These are phyloP conservation scores for Lepidocyrtoides sp. DNA, from an alignment of 2,888 invertebrate genomes.

Conservation along the genomic window DNA sequence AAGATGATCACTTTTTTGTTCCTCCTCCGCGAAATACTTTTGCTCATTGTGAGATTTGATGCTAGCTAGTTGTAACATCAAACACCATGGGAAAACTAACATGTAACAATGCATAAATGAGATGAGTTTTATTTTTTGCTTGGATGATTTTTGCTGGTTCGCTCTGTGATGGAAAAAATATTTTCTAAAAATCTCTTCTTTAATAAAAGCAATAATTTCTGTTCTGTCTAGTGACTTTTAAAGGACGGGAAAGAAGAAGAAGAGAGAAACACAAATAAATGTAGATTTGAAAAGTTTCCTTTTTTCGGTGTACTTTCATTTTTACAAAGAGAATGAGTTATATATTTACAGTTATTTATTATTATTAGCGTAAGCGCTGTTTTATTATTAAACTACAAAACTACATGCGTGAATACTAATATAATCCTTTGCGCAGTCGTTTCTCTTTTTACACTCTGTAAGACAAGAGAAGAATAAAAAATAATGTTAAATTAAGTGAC, in stretches of 20 bases:
- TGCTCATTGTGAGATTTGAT: background rate
- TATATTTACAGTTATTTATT: background rate
- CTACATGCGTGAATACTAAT: background rate
- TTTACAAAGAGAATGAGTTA: background rate
- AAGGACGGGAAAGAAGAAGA: no score
- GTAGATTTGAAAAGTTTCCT: background rate
- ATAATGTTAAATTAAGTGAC: no score
- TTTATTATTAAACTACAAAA: no score
- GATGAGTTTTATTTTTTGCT: slow-evolving; percentile 33
- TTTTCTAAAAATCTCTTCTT: background rate
- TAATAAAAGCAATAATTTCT: slow-evolving; percentile 43
- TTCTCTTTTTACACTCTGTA: no score
- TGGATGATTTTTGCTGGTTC: background rate
- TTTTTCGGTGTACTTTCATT: background rate
- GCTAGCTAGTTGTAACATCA: background rate
- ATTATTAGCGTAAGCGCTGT: slow-evolving; percentile 8
- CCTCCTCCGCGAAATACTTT: background rate
- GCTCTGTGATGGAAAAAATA: background rate
- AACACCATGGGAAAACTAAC: slow-evolving; percentile 32
- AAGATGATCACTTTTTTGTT: slow-evolving; percentile 1
- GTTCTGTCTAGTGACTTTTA: background rate
- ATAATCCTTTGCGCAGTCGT: no score
- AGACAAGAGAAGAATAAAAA: no score
- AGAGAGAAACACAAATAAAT: background rate
- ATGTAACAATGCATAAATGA: slow-evolving; percentile 27